Conservation (phyloP, 2,888 invertebrate species). For the Apamea epomidion region DNA sequence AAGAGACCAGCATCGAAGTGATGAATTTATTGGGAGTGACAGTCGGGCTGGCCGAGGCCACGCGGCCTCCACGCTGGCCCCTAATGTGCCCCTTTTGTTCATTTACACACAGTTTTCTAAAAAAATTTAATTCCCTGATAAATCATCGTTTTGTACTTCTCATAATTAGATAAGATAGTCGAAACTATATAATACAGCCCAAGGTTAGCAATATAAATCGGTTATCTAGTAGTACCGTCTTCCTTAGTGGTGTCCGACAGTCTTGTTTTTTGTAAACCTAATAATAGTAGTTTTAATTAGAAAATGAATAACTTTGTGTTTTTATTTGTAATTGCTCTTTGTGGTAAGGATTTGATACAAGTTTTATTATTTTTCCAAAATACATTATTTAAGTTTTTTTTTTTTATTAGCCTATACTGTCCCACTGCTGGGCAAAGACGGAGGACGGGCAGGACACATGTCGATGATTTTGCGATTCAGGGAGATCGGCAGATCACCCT, state of each 20-base stretch:
- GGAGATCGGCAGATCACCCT: too few species aligned
- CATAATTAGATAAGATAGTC: slow-evolving; percentile 28
- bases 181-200: background rate
- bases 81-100: background rate
- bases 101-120: background rate
- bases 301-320: slow-evolving; percentile 24
- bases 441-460: too few species aligned
- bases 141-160: too few species aligned
- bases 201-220: background rate
- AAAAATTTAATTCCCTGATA: too few species aligned
- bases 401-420: background rate
- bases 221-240: background rate
- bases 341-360: slow-evolving; percentile 25
- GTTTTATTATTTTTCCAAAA: background rate
- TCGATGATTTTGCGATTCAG: too few species aligned
- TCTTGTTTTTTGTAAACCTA: background rate
- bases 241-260: background rate
- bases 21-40: too few species aligned
- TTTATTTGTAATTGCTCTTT: slow-evolving; percentile 35
- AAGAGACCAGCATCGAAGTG: too few species aligned
- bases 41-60: too few species aligned
- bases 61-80: too few species aligned
- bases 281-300: background rate
- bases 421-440: too few species aligned
- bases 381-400: too few species aligned